A percentile compares a stretch with the other conserved stretches of the same genome.
These are phyloP conservation scores for Entomyzon cyanotis DNA, from an alignment of 2,113 vertebrate genomes.

Conservation along the genomic window DNA sequence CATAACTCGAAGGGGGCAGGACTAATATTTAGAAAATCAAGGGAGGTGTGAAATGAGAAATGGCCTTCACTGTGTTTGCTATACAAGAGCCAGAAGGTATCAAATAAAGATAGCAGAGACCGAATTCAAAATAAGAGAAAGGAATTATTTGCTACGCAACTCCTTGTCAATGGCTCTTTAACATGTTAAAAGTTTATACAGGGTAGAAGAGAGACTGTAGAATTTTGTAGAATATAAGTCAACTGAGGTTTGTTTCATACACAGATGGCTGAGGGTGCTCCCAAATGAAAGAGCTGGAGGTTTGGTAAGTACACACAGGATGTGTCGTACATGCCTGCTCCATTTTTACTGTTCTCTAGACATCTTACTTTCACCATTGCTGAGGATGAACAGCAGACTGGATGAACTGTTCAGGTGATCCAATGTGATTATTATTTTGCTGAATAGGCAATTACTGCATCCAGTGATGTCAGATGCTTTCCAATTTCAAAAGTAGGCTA, in stretches of 20 bases:
- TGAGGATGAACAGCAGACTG: accelerated
- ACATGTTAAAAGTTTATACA: background rate
- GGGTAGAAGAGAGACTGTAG: background rate
- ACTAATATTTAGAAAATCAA: background rate
- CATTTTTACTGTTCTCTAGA: background rate
- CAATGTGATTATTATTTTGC: background rate
- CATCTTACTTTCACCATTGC: background rate
- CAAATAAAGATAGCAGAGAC: background rate
- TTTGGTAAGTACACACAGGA: background rate
- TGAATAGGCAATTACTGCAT: background rate
- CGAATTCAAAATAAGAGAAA: background rate
- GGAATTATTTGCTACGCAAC: background rate
- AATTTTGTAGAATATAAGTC: background rate
- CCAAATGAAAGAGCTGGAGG: background rate
- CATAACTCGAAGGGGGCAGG: background rate
- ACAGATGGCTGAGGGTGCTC: background rate
- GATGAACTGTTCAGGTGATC: background rate
- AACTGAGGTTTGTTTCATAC: background rate
- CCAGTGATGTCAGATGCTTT: background rate
- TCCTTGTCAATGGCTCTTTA: background rate
- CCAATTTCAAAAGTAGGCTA: background rate
- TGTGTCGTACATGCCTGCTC: background rate
- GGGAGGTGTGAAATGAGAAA: background rate
- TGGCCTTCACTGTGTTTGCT: background rate
- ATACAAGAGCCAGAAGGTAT: background rate